These are phyloP conservation scores for Oreamnos americanus DNA, from an alignment of 2,113 vertebrate genomes.

Conservation along the genomic window DNA sequence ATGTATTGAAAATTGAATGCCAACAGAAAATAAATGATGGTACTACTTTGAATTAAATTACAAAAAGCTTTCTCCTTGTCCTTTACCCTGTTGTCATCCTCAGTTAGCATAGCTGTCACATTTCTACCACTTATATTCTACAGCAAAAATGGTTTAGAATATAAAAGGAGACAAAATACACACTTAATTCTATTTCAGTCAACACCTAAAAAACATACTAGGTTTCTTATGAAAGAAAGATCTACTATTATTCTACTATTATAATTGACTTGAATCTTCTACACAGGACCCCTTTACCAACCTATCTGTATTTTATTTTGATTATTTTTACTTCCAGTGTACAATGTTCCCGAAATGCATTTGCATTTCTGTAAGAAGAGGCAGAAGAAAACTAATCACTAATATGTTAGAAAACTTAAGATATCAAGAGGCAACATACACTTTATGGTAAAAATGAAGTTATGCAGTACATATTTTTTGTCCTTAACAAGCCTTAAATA, in stretches of 20 bases:
- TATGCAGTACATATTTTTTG: slow-evolving; percentile 23
- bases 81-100: slow-evolving; percentile 77
- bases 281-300: background rate
- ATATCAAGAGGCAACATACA: background rate
- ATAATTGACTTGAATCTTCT: background rate
- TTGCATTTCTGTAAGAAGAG: background rate
- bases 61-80: slow-evolving; percentile 73
- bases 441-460: background rate
- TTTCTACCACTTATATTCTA: slow-evolving; percentile 61
- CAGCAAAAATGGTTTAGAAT: slow-evolving; percentile 67
- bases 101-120: slow-evolving; percentile 75
- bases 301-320: background rate
- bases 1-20: slow-evolving; percentile 84
- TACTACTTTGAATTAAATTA: slow-evolving; percentile 83
- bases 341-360: background rate
- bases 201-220: slow-evolving; percentile 55
- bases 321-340: background rate
- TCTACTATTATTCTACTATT: background rate
- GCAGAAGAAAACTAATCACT: background rate
- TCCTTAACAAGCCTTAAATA: slow-evolving; percentile 38
- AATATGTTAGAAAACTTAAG: slow-evolving; percentile 11
- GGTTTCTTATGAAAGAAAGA: slow-evolving; percentile 1
- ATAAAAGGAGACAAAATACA: slow-evolving; percentile 59
- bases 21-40: slow-evolving; percentile 83
- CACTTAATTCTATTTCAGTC: slow-evolving; percentile 52